Base-by-base conservation (phyloP, 2,888 invertebrate genomes). In the Eristalis tenax region DNA sequence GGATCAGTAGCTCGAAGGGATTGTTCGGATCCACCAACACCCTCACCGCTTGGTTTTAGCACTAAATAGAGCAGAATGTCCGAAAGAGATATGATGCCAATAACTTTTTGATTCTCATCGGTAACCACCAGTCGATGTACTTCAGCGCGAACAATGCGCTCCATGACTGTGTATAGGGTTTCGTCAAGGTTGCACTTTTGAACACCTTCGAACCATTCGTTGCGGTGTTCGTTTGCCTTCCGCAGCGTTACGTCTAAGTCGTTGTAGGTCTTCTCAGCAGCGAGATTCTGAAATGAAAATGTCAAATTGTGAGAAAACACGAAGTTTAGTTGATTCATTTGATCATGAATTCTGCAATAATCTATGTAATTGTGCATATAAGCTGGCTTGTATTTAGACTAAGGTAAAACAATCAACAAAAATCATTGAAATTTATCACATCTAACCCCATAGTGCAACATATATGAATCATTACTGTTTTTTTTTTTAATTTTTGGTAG, bases 191-290 rank as follows among this genome's bases (percentile, higher is more conserved):
- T 96, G 93, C 99, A 99, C 92, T 97, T 98, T 92, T 98, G 97
- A 35, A 99, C 99, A 89, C 98, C 98, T 93, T 99, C 99, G 92
- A 98, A 98, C 97, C 98, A 98, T 93, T 98, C 98, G 92, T 98
- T 98, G 90, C 99, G 95, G 93, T 98, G 97, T 92, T 98, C 97
- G 92, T 99, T 97, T 59, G 99, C 99, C 92, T 97, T 96, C 92
- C 97, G 97, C 90, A 99, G 94, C 0, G 98, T 96, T 78, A 99
- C 97, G 93, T 99, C 98, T 92, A 99, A 94, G 93, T 99, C 97
- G 94, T 98, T 98, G 94, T 99, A 99, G 18, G 99, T 98, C 94
- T 99, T 99, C 93, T 99, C 99, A 74, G 99, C 99, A 71, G 99
- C 99, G 94, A 99, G 94, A 94, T 99, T 98, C 99, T 99, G 92